Evolutionary conservation across 2,888 invertebrate genomes (phyloP).

Genomic region (Leucophenga montana): DNA sequence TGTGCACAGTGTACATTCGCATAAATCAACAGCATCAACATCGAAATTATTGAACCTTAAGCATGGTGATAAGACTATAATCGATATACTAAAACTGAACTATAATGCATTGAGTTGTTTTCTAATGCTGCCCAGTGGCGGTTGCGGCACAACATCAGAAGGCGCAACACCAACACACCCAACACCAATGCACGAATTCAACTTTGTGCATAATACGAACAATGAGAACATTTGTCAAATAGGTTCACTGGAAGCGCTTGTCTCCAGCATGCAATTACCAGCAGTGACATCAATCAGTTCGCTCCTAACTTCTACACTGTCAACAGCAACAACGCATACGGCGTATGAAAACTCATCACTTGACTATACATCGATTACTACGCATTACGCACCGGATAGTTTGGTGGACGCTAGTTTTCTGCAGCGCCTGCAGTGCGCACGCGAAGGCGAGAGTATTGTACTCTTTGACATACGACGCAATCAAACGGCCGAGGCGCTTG

Average conservation of each 20-base stretch:
- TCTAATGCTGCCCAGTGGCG: slow-evolving; percentile 60
- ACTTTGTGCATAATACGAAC: not conserved
- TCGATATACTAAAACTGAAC: slow-evolving; percentile 66
- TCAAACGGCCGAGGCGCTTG: slow-evolving; percentile 39
- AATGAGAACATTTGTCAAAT: slow-evolving; percentile 50
- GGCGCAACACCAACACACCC: slow-evolving; percentile 28
- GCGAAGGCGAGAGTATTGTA: slow-evolving; percentile 59
- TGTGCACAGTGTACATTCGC: not conserved
- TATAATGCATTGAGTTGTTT: slow-evolving; percentile 68
- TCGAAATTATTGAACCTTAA: slow-evolving; percentile 42
- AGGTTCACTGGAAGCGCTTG: slow-evolving; percentile 62
- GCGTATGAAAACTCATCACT: slow-evolving; percentile 41
- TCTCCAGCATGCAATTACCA: slow-evolving; percentile 50
- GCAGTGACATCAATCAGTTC: slow-evolving; percentile 44
- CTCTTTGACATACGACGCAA: slow-evolving; percentile 67
- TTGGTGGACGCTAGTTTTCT: slow-evolving; percentile 45
- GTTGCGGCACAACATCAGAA: slow-evolving; percentile 26
- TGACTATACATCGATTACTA: slow-evolving; percentile 50
- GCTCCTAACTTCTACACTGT: slow-evolving; percentile 44
- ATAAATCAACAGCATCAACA: slow-evolving; percentile 8
- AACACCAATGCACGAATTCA: slow-evolving; percentile 23
- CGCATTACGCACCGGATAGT: slow-evolving; percentile 39
- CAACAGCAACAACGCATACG: slow-evolving; percentile 32
- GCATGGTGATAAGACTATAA: slow-evolving; percentile 64
- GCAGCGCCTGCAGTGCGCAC: slow-evolving; percentile 49